These are phyloP conservation scores for Porites cylindrica DNA, from an alignment of 92 coral and sea anemone genomes.

Conservation along the genomic window DNA sequence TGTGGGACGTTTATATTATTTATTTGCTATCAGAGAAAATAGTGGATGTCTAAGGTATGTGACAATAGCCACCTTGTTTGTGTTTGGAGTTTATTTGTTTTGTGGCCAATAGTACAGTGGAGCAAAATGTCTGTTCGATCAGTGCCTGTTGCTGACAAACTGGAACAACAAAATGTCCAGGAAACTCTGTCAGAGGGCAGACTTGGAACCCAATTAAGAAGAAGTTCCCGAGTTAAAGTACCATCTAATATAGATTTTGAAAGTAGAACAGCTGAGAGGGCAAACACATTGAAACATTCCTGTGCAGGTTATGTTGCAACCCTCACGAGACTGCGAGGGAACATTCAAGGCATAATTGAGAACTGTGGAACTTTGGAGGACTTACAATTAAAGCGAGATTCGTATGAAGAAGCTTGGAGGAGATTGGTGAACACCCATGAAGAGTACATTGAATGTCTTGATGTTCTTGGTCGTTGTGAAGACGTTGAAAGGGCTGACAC, in stretches of 20 bases:
- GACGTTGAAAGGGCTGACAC: constrained; percentile 15
- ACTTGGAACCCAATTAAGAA: too few species aligned
- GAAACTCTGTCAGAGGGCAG: background rate
- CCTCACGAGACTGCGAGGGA: constrained; percentile 11
- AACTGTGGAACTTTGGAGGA: constrained; percentile 22
- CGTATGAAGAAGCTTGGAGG: constrained; percentile 34
- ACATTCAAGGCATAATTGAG: constrained; percentile 22
- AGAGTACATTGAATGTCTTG: background rate
- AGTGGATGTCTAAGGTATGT: background rate
- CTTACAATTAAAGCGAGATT: background rate
- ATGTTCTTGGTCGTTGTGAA: background rate
- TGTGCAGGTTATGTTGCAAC: background rate
- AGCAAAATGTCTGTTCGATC: background rate
- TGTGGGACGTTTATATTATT: too few species aligned
- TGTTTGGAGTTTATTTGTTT: background rate
- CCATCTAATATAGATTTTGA: too few species aligned
- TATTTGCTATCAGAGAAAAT: background rate
- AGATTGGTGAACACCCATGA: constrained; percentile 36
- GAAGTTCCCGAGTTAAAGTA: too few species aligned
- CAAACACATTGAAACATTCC: too few species aligned
- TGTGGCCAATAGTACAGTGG: background rate
- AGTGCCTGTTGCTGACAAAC: background rate
- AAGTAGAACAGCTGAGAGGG: too few species aligned
- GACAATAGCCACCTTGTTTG: background rate
- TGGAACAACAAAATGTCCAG: background rate